Conservation (phyloP, 2,888 invertebrate species). For the Phyto melanocephala region DNA sequence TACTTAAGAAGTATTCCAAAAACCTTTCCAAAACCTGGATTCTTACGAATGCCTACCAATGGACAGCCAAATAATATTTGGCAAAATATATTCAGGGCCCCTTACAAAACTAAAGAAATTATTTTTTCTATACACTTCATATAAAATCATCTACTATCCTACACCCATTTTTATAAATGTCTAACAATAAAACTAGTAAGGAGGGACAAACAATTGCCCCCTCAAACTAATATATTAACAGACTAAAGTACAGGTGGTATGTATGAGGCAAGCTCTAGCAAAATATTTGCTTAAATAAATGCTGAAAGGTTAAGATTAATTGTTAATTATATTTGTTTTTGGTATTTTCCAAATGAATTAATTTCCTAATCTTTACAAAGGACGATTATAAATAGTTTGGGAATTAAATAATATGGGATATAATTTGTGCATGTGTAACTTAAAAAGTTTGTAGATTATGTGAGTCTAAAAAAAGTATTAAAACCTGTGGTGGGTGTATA, state of each 20-base stretch:
- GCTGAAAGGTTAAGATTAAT: constrained; percentile 39
- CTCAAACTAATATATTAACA: neutral
- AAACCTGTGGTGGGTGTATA: no score
- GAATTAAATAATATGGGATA: neutral
- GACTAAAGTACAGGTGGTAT: neutral
- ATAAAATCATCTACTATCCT: no score
- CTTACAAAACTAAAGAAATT: no score
- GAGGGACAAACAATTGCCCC: neutral
- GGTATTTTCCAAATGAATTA: constrained; percentile 34
- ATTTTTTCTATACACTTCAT: no score
- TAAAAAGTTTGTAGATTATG: no score
- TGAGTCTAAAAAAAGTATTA: no score
- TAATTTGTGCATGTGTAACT: neutral
- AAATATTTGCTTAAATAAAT: constrained; percentile 28
- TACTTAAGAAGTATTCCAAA: neutral
- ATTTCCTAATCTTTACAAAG: neutral
- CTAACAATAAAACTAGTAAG: neutral
- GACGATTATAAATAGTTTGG: neutral
- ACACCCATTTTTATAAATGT: constrained; percentile 19
- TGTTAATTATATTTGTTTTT: constrained; percentile 26
- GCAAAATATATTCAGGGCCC: no score
- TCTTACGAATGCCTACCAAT: no score
- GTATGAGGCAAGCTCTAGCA: neutral
- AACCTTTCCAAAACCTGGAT: no score
- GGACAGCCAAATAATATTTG: no score